phyloP scores from a whole-genome alignment of 1,140 invertebrate genomes.

The Pararge aegeria region DNA sequence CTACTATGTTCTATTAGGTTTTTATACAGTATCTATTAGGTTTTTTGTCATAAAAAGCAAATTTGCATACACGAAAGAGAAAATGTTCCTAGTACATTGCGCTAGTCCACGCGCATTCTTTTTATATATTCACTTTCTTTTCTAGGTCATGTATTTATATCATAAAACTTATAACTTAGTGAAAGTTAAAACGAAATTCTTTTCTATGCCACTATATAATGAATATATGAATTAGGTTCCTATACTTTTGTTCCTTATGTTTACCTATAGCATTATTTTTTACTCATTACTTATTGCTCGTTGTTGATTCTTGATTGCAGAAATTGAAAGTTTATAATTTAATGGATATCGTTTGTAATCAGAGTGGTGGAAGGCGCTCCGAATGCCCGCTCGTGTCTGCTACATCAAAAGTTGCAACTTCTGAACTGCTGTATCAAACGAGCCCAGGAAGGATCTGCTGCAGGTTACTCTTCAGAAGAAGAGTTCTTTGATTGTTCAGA shows the following conservation, averaged over 20 bases:
- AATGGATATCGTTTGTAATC: constrained; percentile 21
- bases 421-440: constrained; percentile 96
- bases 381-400: constrained; percentile 91
- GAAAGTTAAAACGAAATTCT: constrained; percentile 55
- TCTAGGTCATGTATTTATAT: constrained; percentile 55
- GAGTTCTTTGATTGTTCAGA: constrained; percentile 93
- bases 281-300: background rate
- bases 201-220: background rate
- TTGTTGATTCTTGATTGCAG: too few species aligned
- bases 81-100: constrained; percentile 41
- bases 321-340: background rate
- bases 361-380: constrained; percentile 89
- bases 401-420: constrained; percentile 98
- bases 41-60: too few species aligned
- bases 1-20: background rate
- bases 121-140: constrained; percentile 64
- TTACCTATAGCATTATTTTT: background rate
- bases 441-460: constrained; percentile 40
- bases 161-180: constrained; percentile 52
- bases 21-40: background rate
- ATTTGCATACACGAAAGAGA: constrained; percentile 59
- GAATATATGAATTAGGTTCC: background rate
- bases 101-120: constrained; percentile 38
- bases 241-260: constrained; percentile 2
- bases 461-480: constrained; percentile 83